These are phyloP conservation scores for Sturmia bella DNA, from an alignment of 2,888 invertebrate genomes.

Conservation along the genomic window DNA sequence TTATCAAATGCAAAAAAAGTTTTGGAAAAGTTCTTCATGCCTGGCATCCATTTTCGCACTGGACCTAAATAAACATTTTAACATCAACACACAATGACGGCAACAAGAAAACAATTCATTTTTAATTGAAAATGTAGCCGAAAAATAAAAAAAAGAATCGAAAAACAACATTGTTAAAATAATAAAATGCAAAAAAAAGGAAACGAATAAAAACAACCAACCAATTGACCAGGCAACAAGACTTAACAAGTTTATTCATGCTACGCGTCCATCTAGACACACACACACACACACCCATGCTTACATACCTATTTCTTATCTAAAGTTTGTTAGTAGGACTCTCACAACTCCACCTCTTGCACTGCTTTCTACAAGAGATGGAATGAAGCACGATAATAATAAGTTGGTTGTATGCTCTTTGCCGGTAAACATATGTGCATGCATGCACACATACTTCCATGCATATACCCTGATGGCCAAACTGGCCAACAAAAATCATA, in stretches of 20 bases:
- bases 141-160: constrained; percentile 48
- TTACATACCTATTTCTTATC: neutral
- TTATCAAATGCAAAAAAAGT: constrained; percentile 41
- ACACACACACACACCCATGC: neutral
- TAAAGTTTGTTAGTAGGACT: neutral
- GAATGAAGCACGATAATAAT: constrained; percentile 33
- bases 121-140: constrained; percentile 80
- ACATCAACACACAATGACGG: constrained; percentile 58
- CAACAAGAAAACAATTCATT: constrained; percentile 81
- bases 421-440: too few relatives aligned
- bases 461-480: constrained; percentile 24
- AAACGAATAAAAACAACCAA: constrained; percentile 32
- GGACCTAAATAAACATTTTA: constrained; percentile 71
- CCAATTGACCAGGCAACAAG: constrained; percentile 56
- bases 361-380: neutral
- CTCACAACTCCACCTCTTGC: neutral
- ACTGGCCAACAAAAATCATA: too few relatives aligned
- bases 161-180: constrained; percentile 64
- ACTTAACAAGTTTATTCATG: constrained; percentile 32
- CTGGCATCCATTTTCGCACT: constrained; percentile 69
- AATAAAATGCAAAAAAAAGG: constrained; percentile 53
- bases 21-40: constrained; percentile 65
- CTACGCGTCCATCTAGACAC: neutral
- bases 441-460: too few relatives aligned
- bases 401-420: constrained; percentile 48